A percentile compares a stretch with the other conserved stretches of the same genome.
phyloP scores from a whole-genome alignment of 2,797 vertebrate genomes.

The Hylomyscus alleni region DNA sequence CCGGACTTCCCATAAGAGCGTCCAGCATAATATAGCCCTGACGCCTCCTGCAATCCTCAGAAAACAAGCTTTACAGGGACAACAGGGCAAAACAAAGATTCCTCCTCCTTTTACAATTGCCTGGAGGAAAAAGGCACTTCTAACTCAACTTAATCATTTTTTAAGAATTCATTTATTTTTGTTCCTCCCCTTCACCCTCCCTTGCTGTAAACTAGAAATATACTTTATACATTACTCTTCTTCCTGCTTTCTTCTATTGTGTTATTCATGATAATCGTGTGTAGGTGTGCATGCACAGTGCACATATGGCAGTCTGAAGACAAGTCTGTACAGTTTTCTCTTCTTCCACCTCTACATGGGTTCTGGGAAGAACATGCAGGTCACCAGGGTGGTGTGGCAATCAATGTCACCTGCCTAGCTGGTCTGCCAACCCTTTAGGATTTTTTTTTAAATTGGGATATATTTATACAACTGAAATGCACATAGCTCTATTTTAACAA shows the following conservation, averaged over 20 bases:
- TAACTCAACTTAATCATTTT: slow-evolving; percentile 74
- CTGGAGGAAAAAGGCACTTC: slow-evolving; percentile 79
- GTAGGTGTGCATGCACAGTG: neutral
- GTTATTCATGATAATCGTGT: neutral
- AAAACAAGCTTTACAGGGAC: slow-evolving; percentile 80
- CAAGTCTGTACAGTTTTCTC: neutral
- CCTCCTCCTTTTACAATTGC: slow-evolving; percentile 81
- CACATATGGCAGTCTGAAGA: neutral
- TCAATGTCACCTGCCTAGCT: neutral
- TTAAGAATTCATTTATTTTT: slow-evolving; percentile 77
- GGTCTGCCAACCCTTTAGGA: neutral
- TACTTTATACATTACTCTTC: slow-evolving; percentile 32
- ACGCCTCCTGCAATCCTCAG: slow-evolving; percentile 81
- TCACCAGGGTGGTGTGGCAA: neutral
- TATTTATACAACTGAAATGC: slow-evolving; percentile 43
- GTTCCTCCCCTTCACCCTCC: slow-evolving; percentile 57
- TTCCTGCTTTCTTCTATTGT: neutral
- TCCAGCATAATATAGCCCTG: slow-evolving; percentile 77
- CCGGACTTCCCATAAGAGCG: slow-evolving; percentile 76
- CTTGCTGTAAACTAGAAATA: slow-evolving; percentile 41
- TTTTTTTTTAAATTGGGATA: slow-evolving; percentile 16
- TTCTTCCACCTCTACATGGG: neutral
- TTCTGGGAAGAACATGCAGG: neutral
- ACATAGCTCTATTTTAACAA: slow-evolving; percentile 4
- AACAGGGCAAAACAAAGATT: slow-evolving; percentile 84